phyloP scores from a whole-genome alignment of 1,140 invertebrate genomes.

The Gerris buenoi region DNA sequence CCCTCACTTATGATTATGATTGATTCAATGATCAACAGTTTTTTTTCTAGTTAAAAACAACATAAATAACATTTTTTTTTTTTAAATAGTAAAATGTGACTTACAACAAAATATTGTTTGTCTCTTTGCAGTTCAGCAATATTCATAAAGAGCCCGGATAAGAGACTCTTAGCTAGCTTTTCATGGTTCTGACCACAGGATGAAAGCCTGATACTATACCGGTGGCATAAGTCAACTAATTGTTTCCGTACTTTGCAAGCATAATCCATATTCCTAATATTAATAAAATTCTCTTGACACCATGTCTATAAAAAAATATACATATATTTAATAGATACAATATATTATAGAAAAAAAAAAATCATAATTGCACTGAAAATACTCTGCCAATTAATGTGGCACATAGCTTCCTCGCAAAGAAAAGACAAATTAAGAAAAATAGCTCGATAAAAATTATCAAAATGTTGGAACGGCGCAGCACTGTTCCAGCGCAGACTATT shows the following conservation, averaged over 20 bases:
- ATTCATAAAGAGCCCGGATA: slow-evolving; percentile 75
- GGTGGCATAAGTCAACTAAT: slow-evolving; percentile 56
- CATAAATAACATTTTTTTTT: slow-evolving; percentile 3
- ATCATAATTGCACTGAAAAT: too few relatives aligned
- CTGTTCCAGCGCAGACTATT: neutral
- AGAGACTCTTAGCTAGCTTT: slow-evolving; percentile 57
- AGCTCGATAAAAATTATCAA: slow-evolving; percentile 2
- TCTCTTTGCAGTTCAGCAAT: slow-evolving; percentile 69
- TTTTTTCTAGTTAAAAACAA: neutral
- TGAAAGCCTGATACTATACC: slow-evolving; percentile 44
- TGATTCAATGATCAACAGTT: neutral
- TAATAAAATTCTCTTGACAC: slow-evolving; percentile 82
- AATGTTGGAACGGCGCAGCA: neutral
- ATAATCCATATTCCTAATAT: slow-evolving; percentile 68
- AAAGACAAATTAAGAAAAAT: too few relatives aligned
- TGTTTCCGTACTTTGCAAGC: slow-evolving; percentile 70
- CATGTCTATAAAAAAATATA: slow-evolving; percentile 45
- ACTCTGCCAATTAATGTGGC: too few relatives aligned
- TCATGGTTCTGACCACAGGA: slow-evolving; percentile 62
- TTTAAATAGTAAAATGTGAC: slow-evolving; percentile 16
- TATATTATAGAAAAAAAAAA: neutral
- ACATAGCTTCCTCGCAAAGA: too few relatives aligned
- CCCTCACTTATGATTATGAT: neutral
- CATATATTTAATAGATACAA: neutral
- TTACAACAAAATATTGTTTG: slow-evolving; percentile 57